phyloP scores from a whole-genome alignment of 1,140 invertebrate genomes.

The Drosophila sp. region DNA sequence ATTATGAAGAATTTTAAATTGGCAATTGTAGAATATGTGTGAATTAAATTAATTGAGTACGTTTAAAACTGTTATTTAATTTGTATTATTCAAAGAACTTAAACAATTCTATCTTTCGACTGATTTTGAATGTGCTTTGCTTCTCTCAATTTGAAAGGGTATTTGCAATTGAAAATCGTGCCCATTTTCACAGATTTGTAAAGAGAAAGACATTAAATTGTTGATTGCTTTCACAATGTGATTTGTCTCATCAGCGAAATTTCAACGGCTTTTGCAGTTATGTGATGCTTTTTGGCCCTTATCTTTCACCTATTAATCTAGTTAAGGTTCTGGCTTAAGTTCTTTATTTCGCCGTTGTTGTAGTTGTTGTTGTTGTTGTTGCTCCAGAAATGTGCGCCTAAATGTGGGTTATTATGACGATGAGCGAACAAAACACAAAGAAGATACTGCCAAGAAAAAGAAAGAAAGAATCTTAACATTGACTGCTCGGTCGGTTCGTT shows the following conservation, averaged over 20 bases:
- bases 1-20: too few species aligned
- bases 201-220: conserved; percentile 3
- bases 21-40: too few species aligned
- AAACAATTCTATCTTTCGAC: too few species aligned
- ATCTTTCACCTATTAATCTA: conserved; percentile 75
- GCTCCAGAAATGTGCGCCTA: conserved; percentile 54
- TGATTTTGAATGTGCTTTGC: background rate
- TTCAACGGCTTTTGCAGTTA: conserved; percentile 40
- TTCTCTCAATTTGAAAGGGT: background rate
- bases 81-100: too few species aligned
- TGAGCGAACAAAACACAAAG: conserved; percentile 20
- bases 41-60: too few species aligned
- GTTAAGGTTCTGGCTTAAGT: conserved; percentile 59
- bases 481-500: conserved; percentile 20
- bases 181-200: conserved; percentile 1
- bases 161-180: background rate
- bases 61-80: too few species aligned
- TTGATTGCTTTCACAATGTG: conserved; percentile 34
- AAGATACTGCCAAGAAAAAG: conserved; percentile 31
- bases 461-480: conserved; percentile 60
- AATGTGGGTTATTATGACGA: conserved; percentile 72
- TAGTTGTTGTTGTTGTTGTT: conserved; percentile 38
- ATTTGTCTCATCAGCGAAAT: conserved; percentile 33
- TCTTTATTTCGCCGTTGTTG: conserved; percentile 28
- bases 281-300: conserved; percentile 46